These are phyloP conservation scores for Rhaphigaster nebulosa DNA, from an alignment of 2,888 invertebrate genomes.

Conservation along the genomic window DNA sequence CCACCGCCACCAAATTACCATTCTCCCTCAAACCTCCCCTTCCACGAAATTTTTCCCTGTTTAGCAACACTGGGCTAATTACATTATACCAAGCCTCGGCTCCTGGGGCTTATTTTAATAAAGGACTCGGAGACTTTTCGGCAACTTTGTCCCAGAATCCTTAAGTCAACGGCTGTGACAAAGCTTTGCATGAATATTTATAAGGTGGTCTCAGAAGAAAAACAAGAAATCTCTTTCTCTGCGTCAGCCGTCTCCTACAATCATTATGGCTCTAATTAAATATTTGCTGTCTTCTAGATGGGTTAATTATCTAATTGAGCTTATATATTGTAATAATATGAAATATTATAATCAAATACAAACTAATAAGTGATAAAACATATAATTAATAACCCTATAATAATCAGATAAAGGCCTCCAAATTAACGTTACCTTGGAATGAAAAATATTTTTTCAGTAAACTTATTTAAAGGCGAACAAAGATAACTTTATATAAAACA, in stretches of 20 bases:
- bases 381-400: too few species aligned
- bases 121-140: slow-evolving; percentile 39
- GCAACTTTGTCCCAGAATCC: slow-evolving; percentile 18
- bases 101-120: slow-evolving; percentile 47
- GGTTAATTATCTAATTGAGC: background rate
- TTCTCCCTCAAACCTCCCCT: slow-evolving; percentile 39
- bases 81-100: slow-evolving; percentile 46
- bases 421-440: too few species aligned
- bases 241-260: background rate
- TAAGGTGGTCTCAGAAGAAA: slow-evolving; percentile 22
- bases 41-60: slow-evolving; percentile 52
- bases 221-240: slow-evolving; percentile 24
- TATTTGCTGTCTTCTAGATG: background rate
- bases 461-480: too few species aligned
- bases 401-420: too few species aligned
- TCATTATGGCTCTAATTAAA: background rate
- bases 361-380: too few species aligned
- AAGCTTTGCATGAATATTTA: slow-evolving; percentile 54
- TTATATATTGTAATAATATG: background rate
- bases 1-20: slow-evolving; percentile 30
- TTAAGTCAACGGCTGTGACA: slow-evolving; percentile 20
- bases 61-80: slow-evolving; percentile 54
- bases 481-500: too few species aligned
- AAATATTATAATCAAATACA: too few species aligned
- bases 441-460: too few species aligned